These are phyloP conservation scores for Chaetodon trifasciatus DNA, from an alignment of 2,797 vertebrate species.

Conservation along the genomic window DNA sequence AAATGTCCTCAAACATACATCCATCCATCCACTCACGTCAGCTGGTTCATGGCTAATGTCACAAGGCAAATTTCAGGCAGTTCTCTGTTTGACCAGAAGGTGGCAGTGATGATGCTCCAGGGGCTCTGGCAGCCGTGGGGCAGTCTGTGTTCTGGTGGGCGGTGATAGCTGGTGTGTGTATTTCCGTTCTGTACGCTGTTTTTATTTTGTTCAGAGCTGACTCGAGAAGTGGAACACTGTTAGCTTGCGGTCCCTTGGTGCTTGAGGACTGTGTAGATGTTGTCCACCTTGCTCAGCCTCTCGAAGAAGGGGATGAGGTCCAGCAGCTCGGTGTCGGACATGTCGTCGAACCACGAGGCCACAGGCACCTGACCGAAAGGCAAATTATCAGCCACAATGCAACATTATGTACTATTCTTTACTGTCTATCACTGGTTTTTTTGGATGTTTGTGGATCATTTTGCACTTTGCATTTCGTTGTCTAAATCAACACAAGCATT, in stretches of 20 bases:
- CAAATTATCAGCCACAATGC: not conserved
- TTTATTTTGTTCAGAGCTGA: constrained; percentile 55
- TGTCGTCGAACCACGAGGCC: constrained; percentile 98
- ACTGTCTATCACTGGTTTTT: no score
- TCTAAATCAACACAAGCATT: no score
- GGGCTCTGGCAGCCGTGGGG: constrained; percentile 39
- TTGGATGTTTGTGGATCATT: no score
- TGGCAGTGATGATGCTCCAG: constrained; percentile 48
- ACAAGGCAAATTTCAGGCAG: constrained; percentile 26
- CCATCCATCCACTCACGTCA: constrained; percentile 22
- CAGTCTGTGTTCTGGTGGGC: constrained; percentile 53
- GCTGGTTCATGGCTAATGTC: constrained; percentile 9
- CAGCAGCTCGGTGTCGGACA: constrained; percentile 95
- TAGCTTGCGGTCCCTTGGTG: constrained; percentile 93
- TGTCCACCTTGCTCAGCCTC: constrained; percentile 93
- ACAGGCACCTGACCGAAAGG: constrained; percentile 89
- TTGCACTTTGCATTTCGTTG: no score
- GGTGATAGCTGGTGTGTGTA: constrained; percentile 45
- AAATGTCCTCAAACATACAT: constrained; percentile 39
- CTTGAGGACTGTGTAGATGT: constrained; percentile 95
- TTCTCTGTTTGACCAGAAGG: constrained; percentile 54
- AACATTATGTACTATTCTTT: not conserved
- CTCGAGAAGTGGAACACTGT: constrained; percentile 57
- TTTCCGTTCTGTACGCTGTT: constrained; percentile 14
- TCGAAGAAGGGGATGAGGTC: constrained; percentile 98